Base-by-base conservation (phyloP, 2,797 vertebrate genomes). In the Pempheris klunzingeri region DNA sequence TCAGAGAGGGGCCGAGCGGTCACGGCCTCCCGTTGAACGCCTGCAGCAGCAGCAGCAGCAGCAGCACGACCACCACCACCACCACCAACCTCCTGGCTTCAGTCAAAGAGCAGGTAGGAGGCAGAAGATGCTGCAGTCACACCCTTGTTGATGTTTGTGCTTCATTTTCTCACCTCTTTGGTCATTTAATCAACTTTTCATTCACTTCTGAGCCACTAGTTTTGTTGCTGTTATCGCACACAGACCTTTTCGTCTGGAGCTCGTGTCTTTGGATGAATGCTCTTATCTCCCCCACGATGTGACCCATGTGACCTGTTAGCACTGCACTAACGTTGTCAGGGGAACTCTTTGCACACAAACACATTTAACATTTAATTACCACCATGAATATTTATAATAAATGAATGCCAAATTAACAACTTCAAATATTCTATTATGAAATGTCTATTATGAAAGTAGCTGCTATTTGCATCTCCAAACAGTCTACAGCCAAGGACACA, bases 81-180 rank as follows among this genome's bases (percentile, higher is more conserved):
- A 97, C 98, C 88, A 98, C 93, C n/a, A 99, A 96, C 93, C 97
- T 99, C 83, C 87, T 99, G 88, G 98, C 98, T 64, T 99, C 98
- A 20, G 98, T 99, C 38, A 99, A 99, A 94, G 98, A 99, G 91
- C 98, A 99, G 97, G 98, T 96, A 92, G 61, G 74, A 60, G 32
- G 44, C 67, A 34, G 55, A 24, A 30, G 74, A 60, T 60, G 54
- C 77, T 73, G 74, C 68, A 71, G 80, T 65, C 82, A 61, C 82
- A 74, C 71, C 78, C 71, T 50, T 38, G 20, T 32, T 54, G 43
- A 15, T 47, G 15, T 36, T 49, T 54, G n/a, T 3, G 41, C 6
- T 34, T 75, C 14, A 5, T 46, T 55, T 57, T 7, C 61, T 26
- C 58, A 6, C 41, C 22, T 60, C n/a, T 38, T n/a, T 20, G 3